Conservation (phyloP, 2,797 vertebrate species). For the Aeoliscus strigatus region DNA sequence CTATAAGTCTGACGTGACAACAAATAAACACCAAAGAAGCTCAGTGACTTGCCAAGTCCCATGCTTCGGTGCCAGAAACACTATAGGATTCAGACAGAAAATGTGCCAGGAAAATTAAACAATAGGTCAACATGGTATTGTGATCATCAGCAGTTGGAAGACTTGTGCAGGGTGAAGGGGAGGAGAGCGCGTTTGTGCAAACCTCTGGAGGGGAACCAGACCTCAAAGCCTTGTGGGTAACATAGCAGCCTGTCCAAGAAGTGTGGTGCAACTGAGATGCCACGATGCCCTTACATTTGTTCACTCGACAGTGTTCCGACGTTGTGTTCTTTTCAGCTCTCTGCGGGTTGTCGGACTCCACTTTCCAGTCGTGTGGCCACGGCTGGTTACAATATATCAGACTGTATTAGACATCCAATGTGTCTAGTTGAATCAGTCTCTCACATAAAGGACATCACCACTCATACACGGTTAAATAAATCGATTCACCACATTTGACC, state of each 20-base stretch:
- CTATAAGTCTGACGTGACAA: slow-evolving; percentile 69
- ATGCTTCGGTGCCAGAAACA: slow-evolving; percentile 58
- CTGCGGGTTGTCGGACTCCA: slow-evolving; percentile 42
- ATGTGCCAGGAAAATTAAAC: slow-evolving; percentile 72
- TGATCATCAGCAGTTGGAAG: slow-evolving; percentile 58
- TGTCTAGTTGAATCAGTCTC: slow-evolving; percentile 32
- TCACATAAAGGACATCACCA: slow-evolving; percentile 28
- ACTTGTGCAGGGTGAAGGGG: slow-evolving; percentile 27
- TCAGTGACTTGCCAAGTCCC: slow-evolving; percentile 59
- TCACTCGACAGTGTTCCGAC: slow-evolving; percentile 42
- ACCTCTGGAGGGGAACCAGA: slow-evolving; percentile 53
- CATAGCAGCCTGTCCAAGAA: slow-evolving; percentile 50
- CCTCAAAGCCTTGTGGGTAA: slow-evolving; percentile 59
- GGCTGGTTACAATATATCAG: slow-evolving; percentile 50
- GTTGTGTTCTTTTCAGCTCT: slow-evolving; percentile 52
- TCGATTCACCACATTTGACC: slow-evolving; percentile 44
- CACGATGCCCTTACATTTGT: slow-evolving; percentile 52
- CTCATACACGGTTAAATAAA: slow-evolving; percentile 52
- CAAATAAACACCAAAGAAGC: slow-evolving; percentile 72
- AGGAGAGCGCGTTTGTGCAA: slow-evolving; percentile 54
- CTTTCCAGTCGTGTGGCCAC: slow-evolving; percentile 41
- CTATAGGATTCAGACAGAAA: slow-evolving; percentile 61
- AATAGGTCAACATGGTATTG: slow-evolving; percentile 72
- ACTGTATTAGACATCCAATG: slow-evolving; percentile 12
- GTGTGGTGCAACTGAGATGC: slow-evolving; percentile 65